Conservation (phyloP, 64 coral and sea anemone genomes). For the Stichodactyla helianthus region DNA sequence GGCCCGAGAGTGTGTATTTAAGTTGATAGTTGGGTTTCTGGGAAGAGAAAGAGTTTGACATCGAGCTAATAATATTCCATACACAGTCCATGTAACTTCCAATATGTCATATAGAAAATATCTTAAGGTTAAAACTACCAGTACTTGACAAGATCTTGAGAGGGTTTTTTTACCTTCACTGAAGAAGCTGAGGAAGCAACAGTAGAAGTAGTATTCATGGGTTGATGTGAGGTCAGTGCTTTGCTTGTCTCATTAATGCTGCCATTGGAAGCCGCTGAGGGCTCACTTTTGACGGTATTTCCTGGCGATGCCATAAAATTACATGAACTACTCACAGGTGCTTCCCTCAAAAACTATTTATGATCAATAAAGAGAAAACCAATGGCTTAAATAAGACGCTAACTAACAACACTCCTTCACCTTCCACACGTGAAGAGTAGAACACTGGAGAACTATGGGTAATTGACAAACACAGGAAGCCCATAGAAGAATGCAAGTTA, state of each 20-base stretch:
- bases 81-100: too few relatives aligned
- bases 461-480: background rate
- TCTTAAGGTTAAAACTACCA: too few relatives aligned
- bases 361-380: background rate
- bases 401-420: background rate
- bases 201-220: background rate
- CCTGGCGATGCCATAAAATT: constrained; percentile 15
- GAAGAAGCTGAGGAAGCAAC: background rate
- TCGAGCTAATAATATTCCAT: too few relatives aligned
- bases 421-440: background rate
- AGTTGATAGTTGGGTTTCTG: constrained; percentile 96
- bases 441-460: background rate
- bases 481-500: background rate
- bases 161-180: background rate
- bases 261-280: background rate
- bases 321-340: background rate
- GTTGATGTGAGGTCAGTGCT: background rate
- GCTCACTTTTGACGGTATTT: constrained; percentile 3
- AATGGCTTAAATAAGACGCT: background rate
- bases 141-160: background rate
- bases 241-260: background rate
- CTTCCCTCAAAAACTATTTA: background rate
- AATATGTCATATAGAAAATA: background rate
- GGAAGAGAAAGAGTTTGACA: too few relatives aligned
- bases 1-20: constrained; percentile 96